These are phyloP conservation scores for Coecobrya sp. DNA, from an alignment of 2,888 invertebrate genomes.

Conservation along the genomic window DNA sequence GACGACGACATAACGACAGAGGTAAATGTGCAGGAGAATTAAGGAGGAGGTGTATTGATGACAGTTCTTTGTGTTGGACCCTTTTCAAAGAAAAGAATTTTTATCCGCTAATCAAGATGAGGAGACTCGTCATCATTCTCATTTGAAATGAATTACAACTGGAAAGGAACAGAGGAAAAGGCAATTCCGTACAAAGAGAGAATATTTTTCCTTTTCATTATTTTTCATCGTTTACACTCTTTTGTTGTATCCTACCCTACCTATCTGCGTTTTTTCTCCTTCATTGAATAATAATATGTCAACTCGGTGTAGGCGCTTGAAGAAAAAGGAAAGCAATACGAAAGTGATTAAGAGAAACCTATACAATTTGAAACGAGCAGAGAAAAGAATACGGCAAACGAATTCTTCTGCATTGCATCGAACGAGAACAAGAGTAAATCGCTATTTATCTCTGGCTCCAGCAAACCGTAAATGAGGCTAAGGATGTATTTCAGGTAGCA, in stretches of 20 bases:
- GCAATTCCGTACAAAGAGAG: not conserved
- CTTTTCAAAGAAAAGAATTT: conserved; percentile 21
- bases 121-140: conserved; percentile 41
- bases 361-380: not conserved
- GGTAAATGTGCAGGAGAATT: not conserved
- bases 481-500: not conserved
- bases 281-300: conserved; percentile 60
- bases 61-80: not conserved
- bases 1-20: conserved; percentile 9
- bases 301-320: conserved; percentile 19
- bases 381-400: not conserved
- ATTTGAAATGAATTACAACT: conserved; percentile 48
- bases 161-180: not conserved
- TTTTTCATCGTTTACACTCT: not conserved
- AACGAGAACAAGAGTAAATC: not conserved
- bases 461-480: conserved; percentile 1
- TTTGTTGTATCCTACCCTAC: conserved; percentile 59
- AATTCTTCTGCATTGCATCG: not conserved
- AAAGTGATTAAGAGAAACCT: conserved; percentile 22
- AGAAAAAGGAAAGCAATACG: not conserved
- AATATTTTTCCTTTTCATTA: conserved; percentile 11
- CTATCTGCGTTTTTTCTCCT: conserved; percentile 49
- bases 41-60: conserved; percentile 16
- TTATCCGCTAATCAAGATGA: conserved; percentile 43
- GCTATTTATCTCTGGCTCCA: not conserved